Percentiles rank a stretch among this genome's conserved stretches.
phyloP scores from a whole-genome alignment of 2,113 vertebrate genomes.

The Ahaetulla prasina region DNA sequence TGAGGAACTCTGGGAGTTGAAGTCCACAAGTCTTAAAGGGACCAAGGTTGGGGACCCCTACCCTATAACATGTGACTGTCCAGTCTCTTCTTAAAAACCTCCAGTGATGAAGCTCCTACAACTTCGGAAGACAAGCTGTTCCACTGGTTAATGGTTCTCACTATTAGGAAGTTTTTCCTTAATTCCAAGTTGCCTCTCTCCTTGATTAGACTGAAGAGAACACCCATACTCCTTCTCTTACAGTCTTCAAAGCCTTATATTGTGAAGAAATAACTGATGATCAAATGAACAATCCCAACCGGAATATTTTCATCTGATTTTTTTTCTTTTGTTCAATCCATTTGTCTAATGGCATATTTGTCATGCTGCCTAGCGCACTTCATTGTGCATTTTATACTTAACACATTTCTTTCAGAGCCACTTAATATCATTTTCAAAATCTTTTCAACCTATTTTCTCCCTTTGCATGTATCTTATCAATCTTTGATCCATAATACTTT shows the following conservation, averaged over 20 bases:
- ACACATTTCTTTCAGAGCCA: constrained; percentile 25
- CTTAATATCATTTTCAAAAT: constrained; percentile 35
- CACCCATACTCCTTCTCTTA: not conserved
- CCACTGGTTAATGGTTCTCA: not conserved
- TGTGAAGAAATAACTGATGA: constrained; percentile 18
- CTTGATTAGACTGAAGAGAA: not conserved
- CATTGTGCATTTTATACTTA: constrained; percentile 18
- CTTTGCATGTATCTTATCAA: constrained; percentile 24
- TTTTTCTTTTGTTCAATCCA: constrained; percentile 14
- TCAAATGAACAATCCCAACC: not conserved
- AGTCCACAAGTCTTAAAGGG: too few relatives aligned
- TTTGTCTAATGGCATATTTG: constrained; percentile 33
- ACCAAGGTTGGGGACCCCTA: too few relatives aligned
- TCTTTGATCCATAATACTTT: constrained; percentile 40
- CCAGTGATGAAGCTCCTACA: not conserved
- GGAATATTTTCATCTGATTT: constrained; percentile 18
- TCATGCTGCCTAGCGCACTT: not conserved
- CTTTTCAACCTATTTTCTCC: constrained; percentile 17
- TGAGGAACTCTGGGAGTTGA: too few relatives aligned
- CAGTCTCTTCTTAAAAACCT: not conserved
- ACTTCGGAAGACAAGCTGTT: not conserved
- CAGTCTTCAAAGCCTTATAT: not conserved
- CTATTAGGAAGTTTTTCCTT: not conserved
- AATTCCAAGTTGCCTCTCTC: not conserved
- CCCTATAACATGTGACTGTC: too few relatives aligned